Conservation (phyloP, 2,113 vertebrate genomes). For the Leptodactylus fuscus region DNA sequence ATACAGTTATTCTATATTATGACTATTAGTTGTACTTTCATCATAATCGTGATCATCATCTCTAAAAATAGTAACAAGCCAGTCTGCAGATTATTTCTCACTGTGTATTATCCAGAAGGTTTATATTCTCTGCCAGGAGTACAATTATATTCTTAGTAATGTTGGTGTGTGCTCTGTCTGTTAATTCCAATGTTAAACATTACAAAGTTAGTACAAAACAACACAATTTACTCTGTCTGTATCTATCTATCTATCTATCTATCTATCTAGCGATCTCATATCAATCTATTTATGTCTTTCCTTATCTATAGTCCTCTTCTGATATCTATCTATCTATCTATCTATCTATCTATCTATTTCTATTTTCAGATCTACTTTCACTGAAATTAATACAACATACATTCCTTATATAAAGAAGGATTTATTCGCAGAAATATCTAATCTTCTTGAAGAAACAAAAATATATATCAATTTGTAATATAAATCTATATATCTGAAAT, state of each 20-base stretch:
- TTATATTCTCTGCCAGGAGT: not conserved
- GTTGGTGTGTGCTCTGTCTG: not conserved
- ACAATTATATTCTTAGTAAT: not conserved
- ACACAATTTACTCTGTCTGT: no score
- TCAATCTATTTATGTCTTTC: no score
- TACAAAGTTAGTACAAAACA: no score
- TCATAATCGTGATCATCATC: no score
- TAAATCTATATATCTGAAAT: conserved; percentile 70
- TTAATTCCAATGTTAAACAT: not conserved
- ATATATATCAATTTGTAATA: conserved; percentile 67
- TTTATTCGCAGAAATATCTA: conserved; percentile 79
- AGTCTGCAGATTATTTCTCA: not conserved
- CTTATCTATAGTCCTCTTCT: no score
- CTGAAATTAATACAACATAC: conserved; percentile 24
- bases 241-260: no score
- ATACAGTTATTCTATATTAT: no score
- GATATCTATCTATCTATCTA: no score
- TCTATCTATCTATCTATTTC: not conserved
- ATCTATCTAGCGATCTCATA: no score
- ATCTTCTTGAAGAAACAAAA: conserved; percentile 75
- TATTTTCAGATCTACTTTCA: not conserved
- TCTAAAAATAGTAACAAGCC: no score
- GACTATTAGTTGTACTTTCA: no score
- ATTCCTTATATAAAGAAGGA: conserved; percentile 70
- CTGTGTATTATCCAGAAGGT: not conserved